Conservation (phyloP, 2,888 invertebrate genomes). For the Campoplex nolae region DNA sequence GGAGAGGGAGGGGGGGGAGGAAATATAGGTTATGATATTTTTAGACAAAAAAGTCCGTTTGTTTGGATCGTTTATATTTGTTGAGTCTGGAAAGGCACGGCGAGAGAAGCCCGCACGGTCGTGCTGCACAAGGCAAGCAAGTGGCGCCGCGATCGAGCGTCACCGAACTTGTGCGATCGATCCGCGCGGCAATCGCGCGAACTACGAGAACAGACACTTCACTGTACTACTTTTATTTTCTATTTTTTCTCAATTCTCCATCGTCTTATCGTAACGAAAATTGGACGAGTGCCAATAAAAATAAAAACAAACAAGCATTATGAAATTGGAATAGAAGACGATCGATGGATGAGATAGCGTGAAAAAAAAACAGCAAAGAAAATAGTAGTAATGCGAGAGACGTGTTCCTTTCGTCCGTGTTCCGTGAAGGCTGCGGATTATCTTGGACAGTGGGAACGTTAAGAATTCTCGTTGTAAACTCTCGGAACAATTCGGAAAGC, state of each 20-base stretch:
- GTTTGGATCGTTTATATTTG: slow-evolving; percentile 78
- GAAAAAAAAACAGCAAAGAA: slow-evolving; percentile 9
- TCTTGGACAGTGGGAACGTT: slow-evolving; percentile 46
- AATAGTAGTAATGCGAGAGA: slow-evolving; percentile 2
- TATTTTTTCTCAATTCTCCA: background rate
- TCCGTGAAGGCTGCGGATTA: background rate
- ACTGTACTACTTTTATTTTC: background rate
- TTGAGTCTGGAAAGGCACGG: slow-evolving; percentile 21
- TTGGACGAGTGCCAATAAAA: slow-evolving; percentile 19
- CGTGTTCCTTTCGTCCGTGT: background rate
- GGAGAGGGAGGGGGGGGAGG: too few relatives aligned
- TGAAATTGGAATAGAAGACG: background rate
- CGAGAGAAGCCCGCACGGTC: background rate
- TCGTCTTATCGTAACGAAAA: slow-evolving; percentile 6
- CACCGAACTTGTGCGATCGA: slow-evolving; percentile 32
- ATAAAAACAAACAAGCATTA: background rate
- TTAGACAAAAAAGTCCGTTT: slow-evolving; percentile 74
- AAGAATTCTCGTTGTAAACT: slow-evolving; percentile 66
- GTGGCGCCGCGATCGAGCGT: slow-evolving; percentile 58
- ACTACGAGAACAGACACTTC: slow-evolving; percentile 18
- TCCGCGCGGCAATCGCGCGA: slow-evolving; percentile 35
- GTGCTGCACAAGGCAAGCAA: slow-evolving; percentile 18
- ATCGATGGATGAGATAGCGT: background rate
- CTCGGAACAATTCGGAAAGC: slow-evolving; percentile 72
- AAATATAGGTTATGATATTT: slow-evolving; percentile 42